Evolutionary conservation across 2,797 vertebrate species (phyloP), one percentile per base, ranked within the genome.

Genomic region (Pangasius larnaudii): DNA sequence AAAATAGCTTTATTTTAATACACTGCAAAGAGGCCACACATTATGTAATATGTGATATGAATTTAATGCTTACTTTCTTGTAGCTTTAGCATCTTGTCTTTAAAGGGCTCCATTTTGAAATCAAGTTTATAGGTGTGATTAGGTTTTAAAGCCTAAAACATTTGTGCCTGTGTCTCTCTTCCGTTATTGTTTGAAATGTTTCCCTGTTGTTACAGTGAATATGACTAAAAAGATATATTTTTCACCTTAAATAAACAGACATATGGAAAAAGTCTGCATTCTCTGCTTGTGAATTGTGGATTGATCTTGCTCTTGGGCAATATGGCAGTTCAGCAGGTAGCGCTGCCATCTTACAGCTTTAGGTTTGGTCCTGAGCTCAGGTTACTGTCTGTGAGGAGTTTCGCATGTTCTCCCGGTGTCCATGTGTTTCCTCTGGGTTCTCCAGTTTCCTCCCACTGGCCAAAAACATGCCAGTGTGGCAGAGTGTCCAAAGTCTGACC

Each of bases 161-260:
- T 77, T 80, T 90, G 36, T 81, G n/a, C 46, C 69, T 58, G 85
- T 85, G 39, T 81, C 86, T 87, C 77, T 84, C 58, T 46, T 80
- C 36, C 39, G n/a, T 72, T 79, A 65, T 39, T 46, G 27, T 58
- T 30, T 51, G 59, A 49, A 79, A 92, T 92, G 82, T 92, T 82
- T 93, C 91, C 91, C 91, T 27, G 92, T 90, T 94, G 83, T 91
- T 91, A 90, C 72, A 33, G 58, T 94, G 85, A 92, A 88, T 91
- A 93, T 67, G 91, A 88, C 72, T 91, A 74, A 89, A 83, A 83
- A 91, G 89, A 87, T 67, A 90, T 79, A 86, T 79, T 93, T 93
- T 88, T 71, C 90, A 92, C 92, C 63, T 92, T 67, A 87, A 96
- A 96, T 96, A 96, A 69, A 95, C 18, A 39, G 91, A 85, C 88